phyloP scores from a whole-genome alignment of 2,797 vertebrate genomes.

The Esox lucius region DNA sequence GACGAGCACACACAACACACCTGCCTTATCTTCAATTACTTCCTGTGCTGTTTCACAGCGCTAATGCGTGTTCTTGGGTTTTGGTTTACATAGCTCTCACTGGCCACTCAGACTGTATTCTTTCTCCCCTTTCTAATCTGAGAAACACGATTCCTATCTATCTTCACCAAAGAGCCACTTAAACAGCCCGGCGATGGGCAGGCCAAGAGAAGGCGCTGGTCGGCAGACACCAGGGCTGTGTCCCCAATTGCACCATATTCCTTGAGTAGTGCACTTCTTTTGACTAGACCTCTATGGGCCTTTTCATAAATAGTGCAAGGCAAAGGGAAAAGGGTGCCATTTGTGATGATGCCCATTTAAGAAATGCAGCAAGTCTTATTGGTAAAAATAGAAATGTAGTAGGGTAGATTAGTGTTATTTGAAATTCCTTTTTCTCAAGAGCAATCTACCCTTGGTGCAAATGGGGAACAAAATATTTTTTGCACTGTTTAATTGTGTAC shows the following conservation, averaged over 20 bases:
- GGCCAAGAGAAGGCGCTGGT: conserved; percentile 23
- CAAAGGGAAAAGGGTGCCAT: background rate
- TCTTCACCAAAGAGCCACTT: conserved; percentile 59
- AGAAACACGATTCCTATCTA: conserved; percentile 64
- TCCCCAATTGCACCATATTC: background rate
- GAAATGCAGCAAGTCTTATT: background rate
- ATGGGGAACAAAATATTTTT: background rate
- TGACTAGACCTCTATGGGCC: background rate
- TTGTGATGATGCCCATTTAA: background rate
- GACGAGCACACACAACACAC: background rate
- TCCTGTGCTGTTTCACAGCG: conserved; percentile 11
- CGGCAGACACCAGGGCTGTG: conserved; percentile 29
- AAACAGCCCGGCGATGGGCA: conserved; percentile 40
- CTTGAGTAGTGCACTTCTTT: background rate
- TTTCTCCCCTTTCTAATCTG: conserved; percentile 58
- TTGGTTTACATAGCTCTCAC: conserved; percentile 58
- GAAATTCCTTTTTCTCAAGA: background rate
- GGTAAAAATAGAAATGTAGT: conserved; percentile 9
- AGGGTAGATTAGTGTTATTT: background rate
- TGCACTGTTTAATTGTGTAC: background rate
- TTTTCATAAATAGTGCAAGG: background rate
- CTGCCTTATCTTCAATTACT: conserved; percentile 7
- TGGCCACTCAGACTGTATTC: conserved; percentile 38
- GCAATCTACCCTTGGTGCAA: background rate
- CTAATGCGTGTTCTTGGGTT: conserved; percentile 56